Evolutionary conservation across 2,113 vertebrate genomes (phyloP).

Genomic region (Microtus ochrogaster): DNA sequence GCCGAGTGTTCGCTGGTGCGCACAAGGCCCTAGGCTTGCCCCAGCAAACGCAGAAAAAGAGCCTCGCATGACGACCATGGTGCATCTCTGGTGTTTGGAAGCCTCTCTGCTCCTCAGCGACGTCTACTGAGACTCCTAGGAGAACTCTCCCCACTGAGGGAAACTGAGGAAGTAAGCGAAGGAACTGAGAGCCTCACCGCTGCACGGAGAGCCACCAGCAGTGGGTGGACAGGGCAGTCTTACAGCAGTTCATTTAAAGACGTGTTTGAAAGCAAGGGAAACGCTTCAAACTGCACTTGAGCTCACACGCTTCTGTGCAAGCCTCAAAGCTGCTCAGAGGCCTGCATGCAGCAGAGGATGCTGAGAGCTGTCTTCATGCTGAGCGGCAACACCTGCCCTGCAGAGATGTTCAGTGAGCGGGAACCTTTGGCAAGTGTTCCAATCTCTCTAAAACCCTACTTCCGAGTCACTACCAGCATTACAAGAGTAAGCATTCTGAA

Average conservation of each 20-base stretch:
- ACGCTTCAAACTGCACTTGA: constrained; percentile 25
- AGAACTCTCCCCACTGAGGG: not conserved
- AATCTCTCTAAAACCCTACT: constrained; percentile 32
- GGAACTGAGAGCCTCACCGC: not conserved
- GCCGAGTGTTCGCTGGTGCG: not conserved
- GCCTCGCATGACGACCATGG: too few species aligned
- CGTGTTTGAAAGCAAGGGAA: not conserved
- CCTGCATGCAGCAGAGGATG: not conserved
- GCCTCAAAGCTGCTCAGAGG: not conserved
- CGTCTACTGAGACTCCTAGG: not conserved
- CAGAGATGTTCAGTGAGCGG: not conserved
- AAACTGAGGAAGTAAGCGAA: not conserved
- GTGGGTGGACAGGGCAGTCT: not conserved
- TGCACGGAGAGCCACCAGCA: not conserved
- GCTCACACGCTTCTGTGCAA: not conserved
- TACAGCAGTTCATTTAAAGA: not conserved
- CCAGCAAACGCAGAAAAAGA: not conserved
- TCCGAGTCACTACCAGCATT: not conserved
- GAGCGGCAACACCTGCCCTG: not conserved
- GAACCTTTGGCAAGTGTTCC: not conserved
- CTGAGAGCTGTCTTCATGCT: not conserved
- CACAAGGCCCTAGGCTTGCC: not conserved
- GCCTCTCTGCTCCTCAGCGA: not conserved
- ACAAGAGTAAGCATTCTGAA: not conserved
- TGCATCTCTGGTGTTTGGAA: not conserved